Conservation (phyloP, 30 jellyfish, hydroid and myxozoan species). For the Aurelia aurita complex sp. Pacific region DNA sequence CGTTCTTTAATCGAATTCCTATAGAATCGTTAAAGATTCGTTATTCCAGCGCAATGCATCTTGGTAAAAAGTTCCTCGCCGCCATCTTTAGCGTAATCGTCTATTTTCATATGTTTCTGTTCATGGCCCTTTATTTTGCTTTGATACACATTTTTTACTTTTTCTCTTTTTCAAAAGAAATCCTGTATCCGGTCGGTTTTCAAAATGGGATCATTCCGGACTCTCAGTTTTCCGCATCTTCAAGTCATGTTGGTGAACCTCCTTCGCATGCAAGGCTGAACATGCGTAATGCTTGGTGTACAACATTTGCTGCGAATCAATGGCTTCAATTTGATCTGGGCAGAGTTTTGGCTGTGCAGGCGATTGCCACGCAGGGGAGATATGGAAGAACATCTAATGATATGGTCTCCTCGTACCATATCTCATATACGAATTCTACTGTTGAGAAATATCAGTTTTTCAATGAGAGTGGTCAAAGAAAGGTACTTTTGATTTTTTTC, state of each 20-base stretch:
- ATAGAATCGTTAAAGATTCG: too few relatives aligned
- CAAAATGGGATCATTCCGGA: constrained; percentile 39
- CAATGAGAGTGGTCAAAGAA: constrained; percentile 2
- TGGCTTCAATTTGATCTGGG: constrained; percentile 46
- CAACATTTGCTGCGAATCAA: background rate
- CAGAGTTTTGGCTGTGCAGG: constrained; percentile 17
- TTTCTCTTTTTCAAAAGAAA: background rate
- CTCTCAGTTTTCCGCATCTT: constrained; percentile 29
- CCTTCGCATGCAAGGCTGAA: constrained; percentile 37
- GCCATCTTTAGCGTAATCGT: too few relatives aligned
- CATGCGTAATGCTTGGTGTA: constrained; percentile 38
- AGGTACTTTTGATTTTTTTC: background rate
- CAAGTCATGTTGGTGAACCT: constrained; percentile 44
- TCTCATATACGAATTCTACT: constrained; percentile 13
- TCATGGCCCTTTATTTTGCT: background rate
- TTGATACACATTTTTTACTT: background rate
- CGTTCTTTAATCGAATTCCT: too few relatives aligned
- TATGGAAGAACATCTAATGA: constrained; percentile 30
- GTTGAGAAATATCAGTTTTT: background rate
- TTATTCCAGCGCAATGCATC: too few relatives aligned
- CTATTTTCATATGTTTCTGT: background rate
- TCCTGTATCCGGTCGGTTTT: constrained; percentile 29
- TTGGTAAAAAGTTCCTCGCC: too few relatives aligned
- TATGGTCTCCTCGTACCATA: constrained; percentile 14
- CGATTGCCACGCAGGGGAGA: constrained; percentile 25